Conservation (phyloP, 2,888 invertebrate genomes). For the Deroplatys truncata region DNA sequence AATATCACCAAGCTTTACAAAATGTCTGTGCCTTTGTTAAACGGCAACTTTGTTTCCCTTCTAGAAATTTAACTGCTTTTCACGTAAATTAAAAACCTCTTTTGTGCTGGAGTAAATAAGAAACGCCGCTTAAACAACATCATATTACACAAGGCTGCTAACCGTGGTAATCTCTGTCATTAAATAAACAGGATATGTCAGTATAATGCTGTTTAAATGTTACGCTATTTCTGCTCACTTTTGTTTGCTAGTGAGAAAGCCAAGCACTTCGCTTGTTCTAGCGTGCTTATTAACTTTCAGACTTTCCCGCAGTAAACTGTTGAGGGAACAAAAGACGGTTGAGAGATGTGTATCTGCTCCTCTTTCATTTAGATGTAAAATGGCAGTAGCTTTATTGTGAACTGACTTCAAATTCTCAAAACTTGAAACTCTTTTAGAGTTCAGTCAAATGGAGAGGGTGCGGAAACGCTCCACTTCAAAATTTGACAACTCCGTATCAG, state of each 20-base stretch:
- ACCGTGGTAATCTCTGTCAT: not conserved
- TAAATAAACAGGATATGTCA: not conserved
- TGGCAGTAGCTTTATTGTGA: too few relatives aligned
- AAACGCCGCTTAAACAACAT: not conserved
- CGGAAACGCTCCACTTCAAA: too few relatives aligned
- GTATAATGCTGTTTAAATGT: not conserved
- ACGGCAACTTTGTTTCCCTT: not conserved
- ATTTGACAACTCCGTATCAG: too few relatives aligned
- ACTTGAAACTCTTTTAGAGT: too few relatives aligned
- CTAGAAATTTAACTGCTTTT: not conserved
- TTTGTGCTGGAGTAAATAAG: not conserved
- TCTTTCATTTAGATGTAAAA: too few relatives aligned
- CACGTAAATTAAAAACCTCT: not conserved
- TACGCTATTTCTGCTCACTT: not conserved
- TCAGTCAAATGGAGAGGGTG: too few relatives aligned
- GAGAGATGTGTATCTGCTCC: too few relatives aligned
- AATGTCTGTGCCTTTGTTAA: too few relatives aligned
- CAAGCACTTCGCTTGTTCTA: not conserved
- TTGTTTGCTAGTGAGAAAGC: not conserved
- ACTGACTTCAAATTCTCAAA: too few relatives aligned
- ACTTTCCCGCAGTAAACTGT: too few relatives aligned
- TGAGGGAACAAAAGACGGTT: too few relatives aligned
- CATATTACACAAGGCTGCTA: not conserved
- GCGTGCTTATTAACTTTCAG: not conserved
- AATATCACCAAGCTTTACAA: too few relatives aligned